phyloP scores from a whole-genome alignment of 92 coral and sea anemone genomes.

The Paragorgia papillata region DNA sequence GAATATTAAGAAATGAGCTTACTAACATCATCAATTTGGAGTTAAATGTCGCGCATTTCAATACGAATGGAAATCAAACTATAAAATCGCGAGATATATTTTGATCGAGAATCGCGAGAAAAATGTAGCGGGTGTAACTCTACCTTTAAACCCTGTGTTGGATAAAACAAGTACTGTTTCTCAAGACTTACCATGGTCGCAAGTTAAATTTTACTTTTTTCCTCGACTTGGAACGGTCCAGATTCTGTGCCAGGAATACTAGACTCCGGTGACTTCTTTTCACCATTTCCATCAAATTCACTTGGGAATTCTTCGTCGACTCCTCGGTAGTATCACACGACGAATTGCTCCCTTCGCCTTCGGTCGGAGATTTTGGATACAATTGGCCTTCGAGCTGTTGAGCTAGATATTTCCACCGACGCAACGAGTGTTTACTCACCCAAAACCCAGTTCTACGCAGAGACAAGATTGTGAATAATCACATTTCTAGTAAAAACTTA shows the following conservation, averaged over 20 bases:
- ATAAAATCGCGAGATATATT: too few species aligned
- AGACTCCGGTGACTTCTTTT: slow-evolving; percentile 12
- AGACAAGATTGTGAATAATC: too few species aligned
- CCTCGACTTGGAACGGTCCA: slow-evolving; percentile 47
- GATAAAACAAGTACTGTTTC: too few species aligned
- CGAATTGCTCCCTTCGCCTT: slow-evolving; percentile 17
- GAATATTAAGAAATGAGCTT: too few species aligned
- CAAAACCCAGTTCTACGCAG: slow-evolving; percentile 63
- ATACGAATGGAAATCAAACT: too few species aligned
- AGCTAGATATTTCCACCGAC: slow-evolving; percentile 85
- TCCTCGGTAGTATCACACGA: slow-evolving; percentile 12
- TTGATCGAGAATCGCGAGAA: too few species aligned
- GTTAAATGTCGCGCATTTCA: too few species aligned
- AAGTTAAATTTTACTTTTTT: slow-evolving; percentile 66
- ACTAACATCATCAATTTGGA: too few species aligned
- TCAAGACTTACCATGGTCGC: slow-evolving; percentile 75
- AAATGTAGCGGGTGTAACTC: too few species aligned
- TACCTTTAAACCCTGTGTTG: too few species aligned
- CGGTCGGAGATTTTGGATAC: slow-evolving; percentile 31
- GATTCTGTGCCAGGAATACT: slow-evolving; percentile 25
- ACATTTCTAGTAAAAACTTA: too few species aligned
- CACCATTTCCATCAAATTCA: slow-evolving; percentile 15
- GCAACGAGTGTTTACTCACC: slow-evolving; percentile 80
- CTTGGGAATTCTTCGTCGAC: neutral
- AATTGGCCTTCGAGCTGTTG: slow-evolving; percentile 31